Evolutionary conservation across 2,113 vertebrate species (phyloP).

Genomic region (Todiramphus chloris): DNA sequence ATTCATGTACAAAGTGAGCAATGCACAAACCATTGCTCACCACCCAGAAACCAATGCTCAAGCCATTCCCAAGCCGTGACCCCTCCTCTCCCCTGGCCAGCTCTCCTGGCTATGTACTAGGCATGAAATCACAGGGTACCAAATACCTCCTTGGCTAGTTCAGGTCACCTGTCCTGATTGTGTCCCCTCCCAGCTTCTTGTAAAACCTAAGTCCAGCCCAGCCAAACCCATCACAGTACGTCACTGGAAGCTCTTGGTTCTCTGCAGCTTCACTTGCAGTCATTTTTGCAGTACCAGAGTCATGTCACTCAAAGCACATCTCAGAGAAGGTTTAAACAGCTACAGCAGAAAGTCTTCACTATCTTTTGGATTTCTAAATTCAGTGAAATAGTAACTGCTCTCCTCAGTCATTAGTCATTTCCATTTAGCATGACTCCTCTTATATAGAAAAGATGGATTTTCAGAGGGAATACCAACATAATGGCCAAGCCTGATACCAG

Average conservation of each 20-base stretch:
- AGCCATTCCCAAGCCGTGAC: not conserved
- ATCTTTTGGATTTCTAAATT: not conserved
- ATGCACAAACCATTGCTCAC: not conserved
- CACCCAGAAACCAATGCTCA: too few relatives aligned
- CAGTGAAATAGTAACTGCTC: not conserved
- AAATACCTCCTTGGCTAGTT: not conserved
- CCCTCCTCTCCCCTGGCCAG: not conserved
- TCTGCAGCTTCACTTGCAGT: not conserved
- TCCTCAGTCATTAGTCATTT: slow-evolving; percentile 25
- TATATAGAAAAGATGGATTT: not conserved
- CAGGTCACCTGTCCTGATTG: not conserved
- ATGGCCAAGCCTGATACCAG: not conserved
- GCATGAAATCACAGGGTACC: not conserved
- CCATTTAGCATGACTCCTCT: not conserved
- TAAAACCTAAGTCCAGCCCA: not conserved
- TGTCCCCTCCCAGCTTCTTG: not conserved
- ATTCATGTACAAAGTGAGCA: not conserved
- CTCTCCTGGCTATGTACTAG: not conserved
- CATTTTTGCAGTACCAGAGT: not conserved
- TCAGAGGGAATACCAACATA: slow-evolving; percentile 2
- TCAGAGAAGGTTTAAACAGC: not conserved
- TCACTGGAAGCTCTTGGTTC: not conserved
- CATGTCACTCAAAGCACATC: not conserved
- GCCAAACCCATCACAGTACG: not conserved
- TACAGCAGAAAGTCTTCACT: not conserved